Base-by-base conservation (phyloP, 35 echinoderm and acorn worm species). In the Eucidaris tribuloides region DNA sequence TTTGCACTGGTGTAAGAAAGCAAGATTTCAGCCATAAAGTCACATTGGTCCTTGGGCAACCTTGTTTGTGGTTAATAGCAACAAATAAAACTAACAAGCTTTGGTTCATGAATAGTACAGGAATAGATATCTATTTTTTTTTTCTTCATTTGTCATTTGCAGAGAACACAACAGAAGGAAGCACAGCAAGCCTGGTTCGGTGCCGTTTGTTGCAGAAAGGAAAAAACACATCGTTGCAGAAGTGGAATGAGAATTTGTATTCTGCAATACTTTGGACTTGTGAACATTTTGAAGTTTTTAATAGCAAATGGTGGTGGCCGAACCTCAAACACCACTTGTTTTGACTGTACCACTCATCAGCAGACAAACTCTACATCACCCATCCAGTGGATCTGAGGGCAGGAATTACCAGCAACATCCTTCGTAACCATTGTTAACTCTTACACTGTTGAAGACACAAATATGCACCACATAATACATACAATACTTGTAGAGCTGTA, bases 141-240 rank as follows among this genome's bases (percentile, higher is more conserved):
- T 3, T 81, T 62, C 58, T 60, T 57, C 44, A 42, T 76, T 81
- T 59, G 23, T 30, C 61, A 64, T 86, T 89, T 71, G 4, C 81
- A 96, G 93, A 68, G 85, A 81, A 17, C 41, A 79, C 41, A 97
- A 97, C 85, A 88, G 81, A 65, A 83, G 89, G 29, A 87, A 89
- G 65, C 89, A 96, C 77, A 91, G 81, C 81, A 91, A 91, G 35
- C 80, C 76, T 22, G 89, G 89, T 19, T 30, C 94, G 3, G 84
- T 97, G n/a, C 94, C 94, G 17, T 38, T 48, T 28, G 71, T 83
- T 1, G 24, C 84, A 5, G 89, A 84, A 35, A 87, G 84, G 24
- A 85, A 88, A 61, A 91, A 97, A 58, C 59, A 77, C 36, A 84
- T 97, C n/a, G 81, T 97, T 0, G 81, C 39, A 34, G 81, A 81